Evolutionary conservation across 2,113 vertebrate species (phyloP).

Genomic region (Scortum barcoo): DNA sequence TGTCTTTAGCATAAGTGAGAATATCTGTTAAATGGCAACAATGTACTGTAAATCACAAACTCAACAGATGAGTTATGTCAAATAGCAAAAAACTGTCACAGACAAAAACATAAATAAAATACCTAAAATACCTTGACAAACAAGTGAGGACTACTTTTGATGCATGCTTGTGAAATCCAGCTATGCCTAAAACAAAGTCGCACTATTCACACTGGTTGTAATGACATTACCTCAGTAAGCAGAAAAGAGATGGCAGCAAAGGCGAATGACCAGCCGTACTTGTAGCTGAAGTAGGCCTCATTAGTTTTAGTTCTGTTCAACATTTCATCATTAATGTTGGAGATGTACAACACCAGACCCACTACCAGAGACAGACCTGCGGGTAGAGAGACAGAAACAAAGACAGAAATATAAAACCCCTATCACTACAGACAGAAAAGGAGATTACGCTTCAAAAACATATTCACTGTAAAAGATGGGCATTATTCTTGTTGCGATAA

Average conservation of each 20-base stretch:
- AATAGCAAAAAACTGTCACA: neutral
- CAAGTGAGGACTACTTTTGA: neutral
- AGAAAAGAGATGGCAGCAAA: constrained; percentile 94
- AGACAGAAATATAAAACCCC: neutral
- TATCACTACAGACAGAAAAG: neutral
- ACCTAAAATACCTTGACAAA: neutral
- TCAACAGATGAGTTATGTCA: neutral
- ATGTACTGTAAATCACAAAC: neutral
- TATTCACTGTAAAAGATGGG: neutral
- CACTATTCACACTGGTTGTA: neutral
- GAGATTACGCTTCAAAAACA: neutral
- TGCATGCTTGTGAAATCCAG: neutral
- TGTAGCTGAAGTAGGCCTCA: constrained; percentile 92
- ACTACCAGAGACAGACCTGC: constrained; percentile 93
- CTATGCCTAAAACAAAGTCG: neutral
- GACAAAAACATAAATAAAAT: neutral
- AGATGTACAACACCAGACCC: constrained; percentile 94
- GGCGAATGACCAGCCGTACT: constrained; percentile 94
- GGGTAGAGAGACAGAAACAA: constrained; percentile 5
- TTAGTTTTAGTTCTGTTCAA: constrained; percentile 91
- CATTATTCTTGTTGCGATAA: neutral
- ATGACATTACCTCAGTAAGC: constrained; percentile 89
- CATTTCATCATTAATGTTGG: constrained; percentile 94
- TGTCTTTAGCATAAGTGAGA: neutral
- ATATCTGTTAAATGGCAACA: neutral